Percentiles rank a stretch among this genome's conserved stretches.
Conservation (phyloP, 1,140 invertebrate species). For the Sitophilus oryzae region DNA sequence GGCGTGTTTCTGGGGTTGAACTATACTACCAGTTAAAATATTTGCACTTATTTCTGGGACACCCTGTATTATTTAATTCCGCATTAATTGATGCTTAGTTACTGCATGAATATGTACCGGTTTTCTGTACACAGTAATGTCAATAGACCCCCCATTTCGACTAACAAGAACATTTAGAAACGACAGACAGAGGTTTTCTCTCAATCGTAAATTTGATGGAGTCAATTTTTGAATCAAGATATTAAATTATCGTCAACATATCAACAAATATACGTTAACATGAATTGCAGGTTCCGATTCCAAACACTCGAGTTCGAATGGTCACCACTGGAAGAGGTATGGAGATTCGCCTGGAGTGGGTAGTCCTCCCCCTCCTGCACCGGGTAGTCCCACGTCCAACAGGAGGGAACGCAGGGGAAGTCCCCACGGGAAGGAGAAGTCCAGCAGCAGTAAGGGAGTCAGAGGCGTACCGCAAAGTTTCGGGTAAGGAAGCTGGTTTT, state of each 20-base stretch:
- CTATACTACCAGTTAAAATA: too few species aligned
- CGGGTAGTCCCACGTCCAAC: slow-evolving; percentile 46
- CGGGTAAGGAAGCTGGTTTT: too few species aligned
- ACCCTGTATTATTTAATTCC: too few species aligned
- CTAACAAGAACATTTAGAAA: background rate
- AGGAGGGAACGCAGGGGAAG: slow-evolving; percentile 43
- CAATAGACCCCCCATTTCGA: too few species aligned
- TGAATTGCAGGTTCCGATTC: slow-evolving; percentile 7
- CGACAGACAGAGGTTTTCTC: too few species aligned
- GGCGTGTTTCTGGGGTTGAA: too few species aligned
- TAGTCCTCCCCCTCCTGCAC: slow-evolving; percentile 44
- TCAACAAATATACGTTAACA: background rate
- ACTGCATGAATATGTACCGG: too few species aligned
- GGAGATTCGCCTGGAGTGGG: slow-evolving; percentile 51
- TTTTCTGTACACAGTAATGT: too few species aligned
- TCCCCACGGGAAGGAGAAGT: slow-evolving; percentile 43
- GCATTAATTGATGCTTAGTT: too few species aligned
- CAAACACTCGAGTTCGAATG: slow-evolving; percentile 10
- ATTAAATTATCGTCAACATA: background rate
- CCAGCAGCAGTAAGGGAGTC: slow-evolving; percentile 41
- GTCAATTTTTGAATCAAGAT: too few species aligned
- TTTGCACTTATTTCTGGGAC: too few species aligned
- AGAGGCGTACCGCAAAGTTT: slow-evolving; percentile 47
- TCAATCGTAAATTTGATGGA: too few species aligned
- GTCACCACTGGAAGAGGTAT: slow-evolving; percentile 36